Evolutionary conservation across 1,140 invertebrate genomes (phyloP), one percentile per base, ranked within the genome.

Genomic region (Leptinotarsa lineolata): DNA sequence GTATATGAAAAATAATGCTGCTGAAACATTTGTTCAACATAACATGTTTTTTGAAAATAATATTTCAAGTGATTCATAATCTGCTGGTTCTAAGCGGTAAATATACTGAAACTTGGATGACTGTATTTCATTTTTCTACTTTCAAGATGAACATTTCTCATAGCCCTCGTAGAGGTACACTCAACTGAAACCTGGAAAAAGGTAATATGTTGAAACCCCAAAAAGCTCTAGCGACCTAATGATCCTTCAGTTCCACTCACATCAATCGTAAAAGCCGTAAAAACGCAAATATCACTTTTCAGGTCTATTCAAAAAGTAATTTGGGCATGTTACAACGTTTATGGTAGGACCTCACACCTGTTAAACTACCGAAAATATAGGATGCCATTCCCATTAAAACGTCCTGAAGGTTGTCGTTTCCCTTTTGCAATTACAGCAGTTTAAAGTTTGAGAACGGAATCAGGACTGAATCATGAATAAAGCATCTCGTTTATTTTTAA

Each of bases 361-460:
- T 15, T 54, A 54, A 54, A 54, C 48, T 54, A 54, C 15, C 16
- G 48, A 54, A 54, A 54, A 54, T 54, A 18, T 15, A n/a, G n/a
- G n/a, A 54, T 18, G 48, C 16, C 48, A 22, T 22, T 30, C 11
- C 20, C 61, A 63, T 63, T 13, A 63, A 63, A 63, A 63, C 61
- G 61, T 63, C 61, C 61, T 21, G 61, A 21, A 21, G 61, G 24
- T 30, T 63, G 24, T 54, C 48, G 48, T 54, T 54, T 63, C 61
- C 61, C 61, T 63, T 63, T 63, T 63, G n/a, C 61, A 63, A 63
- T 63, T 63, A 63, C 61, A 30, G 21, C 61, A 63, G 61, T 63
- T 63, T 21, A 63, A 63, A 63, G 61, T 63, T 63, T 63, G 61
- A 30, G 24, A 63, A 63, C 20, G 61, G 61, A 63, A 63, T 63